Evolutionary conservation across 2,113 vertebrate genomes (phyloP).

Genomic region (Cacatua alba): DNA sequence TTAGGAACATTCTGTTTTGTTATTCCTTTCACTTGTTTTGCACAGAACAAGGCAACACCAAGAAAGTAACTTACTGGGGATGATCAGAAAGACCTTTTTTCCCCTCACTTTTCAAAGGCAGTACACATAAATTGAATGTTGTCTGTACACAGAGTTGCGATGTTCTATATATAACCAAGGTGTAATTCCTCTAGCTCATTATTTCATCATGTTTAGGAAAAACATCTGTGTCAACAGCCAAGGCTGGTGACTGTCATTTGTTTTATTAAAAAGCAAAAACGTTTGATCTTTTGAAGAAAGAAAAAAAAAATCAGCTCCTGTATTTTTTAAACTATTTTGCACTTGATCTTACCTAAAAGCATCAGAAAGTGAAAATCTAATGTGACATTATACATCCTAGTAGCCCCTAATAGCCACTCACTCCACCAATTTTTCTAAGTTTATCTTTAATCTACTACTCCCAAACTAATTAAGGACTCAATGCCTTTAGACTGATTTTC

Average conservation of each 20-base stretch:
- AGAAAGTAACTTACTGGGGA: not conserved
- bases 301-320: not conserved
- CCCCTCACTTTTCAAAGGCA: not conserved
- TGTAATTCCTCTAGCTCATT: not conserved
- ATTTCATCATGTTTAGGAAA: not conserved
- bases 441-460: slow-evolving; percentile 53
- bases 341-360: not conserved
- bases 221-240: not conserved
- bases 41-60: not conserved
- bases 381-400: not conserved
- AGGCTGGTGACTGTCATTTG: not conserved
- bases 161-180: not conserved
- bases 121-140: not conserved
- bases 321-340: not conserved
- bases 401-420: slow-evolving; percentile 15
- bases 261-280: not conserved
- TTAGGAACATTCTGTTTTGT: not conserved
- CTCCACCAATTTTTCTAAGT: slow-evolving; percentile 6
- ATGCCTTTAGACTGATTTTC: slow-evolving; percentile 46
- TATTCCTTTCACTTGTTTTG: slow-evolving; percentile 5
- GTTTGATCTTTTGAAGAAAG: not conserved
- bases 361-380: slow-evolving; percentile 10
- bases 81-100: not conserved
- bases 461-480: slow-evolving; percentile 49
- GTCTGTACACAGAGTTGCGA: not conserved